Evolutionary conservation across 2,888 invertebrate genomes (phyloP).

Genomic region (Spodoptera exigua): DNA sequence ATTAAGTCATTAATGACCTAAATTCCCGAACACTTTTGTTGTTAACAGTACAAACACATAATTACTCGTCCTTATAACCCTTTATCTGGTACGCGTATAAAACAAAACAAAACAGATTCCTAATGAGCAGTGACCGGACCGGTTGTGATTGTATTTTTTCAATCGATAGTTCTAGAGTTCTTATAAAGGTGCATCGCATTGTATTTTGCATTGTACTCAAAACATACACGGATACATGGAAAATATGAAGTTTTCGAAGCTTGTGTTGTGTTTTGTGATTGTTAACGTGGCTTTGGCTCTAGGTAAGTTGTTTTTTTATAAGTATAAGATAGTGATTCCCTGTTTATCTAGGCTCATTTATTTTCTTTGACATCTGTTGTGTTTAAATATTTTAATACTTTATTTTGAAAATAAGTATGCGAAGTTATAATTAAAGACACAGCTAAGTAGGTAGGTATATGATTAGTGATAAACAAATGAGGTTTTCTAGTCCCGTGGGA

Average conservation of each 20-base stretch:
- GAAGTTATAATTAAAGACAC: too few relatives aligned
- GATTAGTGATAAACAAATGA: too few relatives aligned
- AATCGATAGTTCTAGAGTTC: constrained; percentile 8
- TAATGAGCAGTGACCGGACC: constrained; percentile 31
- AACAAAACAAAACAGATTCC: constrained; percentile 35
- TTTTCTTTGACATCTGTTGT: too few relatives aligned
- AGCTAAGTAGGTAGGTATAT: too few relatives aligned
- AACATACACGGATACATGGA: constrained; percentile 13
- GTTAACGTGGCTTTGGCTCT: constrained; percentile 25
- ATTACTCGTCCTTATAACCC: constrained; percentile 21
- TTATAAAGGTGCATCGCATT: constrained; percentile 24
- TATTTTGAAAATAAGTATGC: too few relatives aligned
- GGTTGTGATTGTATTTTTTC: constrained; percentile 31
- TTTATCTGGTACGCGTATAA: constrained; percentile 31
- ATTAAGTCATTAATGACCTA: too few relatives aligned
- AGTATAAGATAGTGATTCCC: neutral
- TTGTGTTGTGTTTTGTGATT: constrained; percentile 35
- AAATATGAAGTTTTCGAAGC: constrained; percentile 46
- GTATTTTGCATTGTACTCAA: constrained; percentile 11
- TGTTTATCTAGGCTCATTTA: too few relatives aligned
- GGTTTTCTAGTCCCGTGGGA: too few relatives aligned
- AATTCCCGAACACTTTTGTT: constrained; percentile 10
- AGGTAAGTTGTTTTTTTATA: constrained; percentile 30
- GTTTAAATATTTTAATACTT: too few relatives aligned
- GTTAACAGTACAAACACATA: constrained; percentile 28